Evolutionary conservation across 2,797 vertebrate species (phyloP).

Genomic region (Semaprochilodus insignis): DNA sequence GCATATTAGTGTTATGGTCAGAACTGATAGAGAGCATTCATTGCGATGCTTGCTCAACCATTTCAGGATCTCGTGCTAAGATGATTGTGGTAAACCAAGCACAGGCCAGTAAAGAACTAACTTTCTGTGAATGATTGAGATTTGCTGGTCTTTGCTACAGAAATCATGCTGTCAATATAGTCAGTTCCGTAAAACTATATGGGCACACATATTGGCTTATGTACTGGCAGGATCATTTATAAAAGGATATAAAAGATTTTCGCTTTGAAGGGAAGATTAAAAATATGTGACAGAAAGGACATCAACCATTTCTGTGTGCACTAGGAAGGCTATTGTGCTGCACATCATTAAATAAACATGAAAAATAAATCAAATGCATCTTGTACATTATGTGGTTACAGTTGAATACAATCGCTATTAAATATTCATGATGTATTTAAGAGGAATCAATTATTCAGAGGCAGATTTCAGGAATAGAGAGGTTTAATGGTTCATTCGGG

Average conservation of each 20-base stretch:
- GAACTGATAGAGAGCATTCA: no score
- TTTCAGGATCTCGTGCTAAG: no score
- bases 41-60: no score
- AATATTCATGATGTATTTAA: slow-evolving; percentile 31
- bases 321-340: background rate
- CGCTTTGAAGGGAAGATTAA: background rate
- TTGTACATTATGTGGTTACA: background rate
- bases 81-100: no score
- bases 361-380: background rate
- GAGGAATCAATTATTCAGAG: slow-evolving; percentile 4
- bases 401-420: background rate
- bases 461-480: background rate
- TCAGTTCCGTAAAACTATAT: background rate
- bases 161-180: background rate
- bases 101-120: background rate
- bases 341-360: slow-evolving; percentile 18
- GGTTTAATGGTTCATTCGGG: background rate
- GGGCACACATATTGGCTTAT: background rate
- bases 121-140: background rate
- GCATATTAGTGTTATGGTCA: no score
- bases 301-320: background rate
- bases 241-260: background rate
- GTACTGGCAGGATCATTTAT: background rate
- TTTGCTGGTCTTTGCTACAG: background rate
- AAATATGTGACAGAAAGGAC: background rate